phyloP scores from a whole-genome alignment of 2,797 vertebrate species.

The Heliangelus exortis region DNA sequence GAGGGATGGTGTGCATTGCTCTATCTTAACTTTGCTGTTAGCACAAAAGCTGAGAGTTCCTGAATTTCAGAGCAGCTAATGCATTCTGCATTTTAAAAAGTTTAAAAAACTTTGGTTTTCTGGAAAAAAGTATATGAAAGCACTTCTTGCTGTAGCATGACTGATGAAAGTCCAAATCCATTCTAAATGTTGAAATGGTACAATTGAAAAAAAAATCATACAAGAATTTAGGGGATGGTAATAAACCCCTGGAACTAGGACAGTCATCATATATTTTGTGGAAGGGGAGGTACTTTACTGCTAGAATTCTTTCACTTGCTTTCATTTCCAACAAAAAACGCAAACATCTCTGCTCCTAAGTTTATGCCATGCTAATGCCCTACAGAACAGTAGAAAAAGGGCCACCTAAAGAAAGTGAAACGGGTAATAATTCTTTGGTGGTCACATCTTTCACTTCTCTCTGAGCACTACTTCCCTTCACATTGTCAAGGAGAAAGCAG shows the following conservation, averaged over 20 bases:
- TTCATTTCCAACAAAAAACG: not conserved
- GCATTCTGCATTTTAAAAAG: not conserved
- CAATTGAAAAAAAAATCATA: not conserved
- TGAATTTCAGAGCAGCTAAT: not conserved
- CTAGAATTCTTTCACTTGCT: not conserved
- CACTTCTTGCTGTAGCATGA: not conserved
- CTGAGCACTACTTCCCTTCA: not conserved
- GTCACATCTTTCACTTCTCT: not conserved
- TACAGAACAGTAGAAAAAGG: not conserved
- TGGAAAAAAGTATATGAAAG: not conserved
- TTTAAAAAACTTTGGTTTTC: not conserved
- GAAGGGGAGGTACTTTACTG: not conserved
- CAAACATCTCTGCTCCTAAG: not conserved
- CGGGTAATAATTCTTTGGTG: not conserved
- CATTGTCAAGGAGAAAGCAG: not conserved
- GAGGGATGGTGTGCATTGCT: not conserved
- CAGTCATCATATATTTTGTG: rapidly evolving
- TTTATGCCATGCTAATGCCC: not conserved
- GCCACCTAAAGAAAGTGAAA: not conserved
- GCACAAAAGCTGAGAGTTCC: not conserved
- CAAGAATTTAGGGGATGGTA: not conserved
- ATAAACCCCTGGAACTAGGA: not conserved
- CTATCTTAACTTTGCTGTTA: not conserved
- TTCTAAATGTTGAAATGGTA: not conserved
- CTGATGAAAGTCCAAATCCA: not conserved